Conservation (phyloP, 2,113 vertebrate species). For the Rhabdomys dilectus region DNA sequence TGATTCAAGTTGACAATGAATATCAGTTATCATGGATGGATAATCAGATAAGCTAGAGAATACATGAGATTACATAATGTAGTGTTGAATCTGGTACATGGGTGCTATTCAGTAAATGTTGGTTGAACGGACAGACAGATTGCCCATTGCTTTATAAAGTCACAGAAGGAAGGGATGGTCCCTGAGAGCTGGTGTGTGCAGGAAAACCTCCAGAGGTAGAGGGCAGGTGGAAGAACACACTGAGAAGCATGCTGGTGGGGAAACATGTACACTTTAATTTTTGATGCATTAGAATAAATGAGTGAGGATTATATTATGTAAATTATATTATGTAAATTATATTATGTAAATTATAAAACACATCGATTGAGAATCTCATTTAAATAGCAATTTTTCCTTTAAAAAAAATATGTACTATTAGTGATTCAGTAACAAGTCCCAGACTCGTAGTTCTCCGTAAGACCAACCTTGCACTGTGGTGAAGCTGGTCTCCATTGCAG, state of each 20-base stretch:
- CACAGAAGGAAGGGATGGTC: not conserved
- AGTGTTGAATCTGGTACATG: not conserved
- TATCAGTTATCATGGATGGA: not conserved
- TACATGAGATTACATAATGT: not conserved
- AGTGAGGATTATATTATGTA: not conserved
- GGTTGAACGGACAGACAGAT: not conserved
- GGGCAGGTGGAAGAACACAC: not conserved
- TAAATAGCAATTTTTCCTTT: not conserved
- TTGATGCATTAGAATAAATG: not conserved
- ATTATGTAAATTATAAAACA: not conserved
- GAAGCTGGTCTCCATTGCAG: not conserved
- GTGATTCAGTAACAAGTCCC: not conserved
- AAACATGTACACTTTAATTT: not conserved
- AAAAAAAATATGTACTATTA: not conserved
- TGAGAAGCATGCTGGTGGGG: not conserved
- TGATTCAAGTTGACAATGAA: not conserved
- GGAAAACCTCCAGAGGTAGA: not conserved
- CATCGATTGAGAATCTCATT: not conserved
- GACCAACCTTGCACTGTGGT: not conserved
- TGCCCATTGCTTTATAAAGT: not conserved
- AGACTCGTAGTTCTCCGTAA: not conserved
- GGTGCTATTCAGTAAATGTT: not conserved
- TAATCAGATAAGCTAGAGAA: not conserved
- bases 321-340: no score
- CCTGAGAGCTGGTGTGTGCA: not conserved